Percentiles rank a stretch among this genome's conserved stretches.
These are phyloP conservation scores for Macaria notata DNA, from an alignment of 2,888 invertebrate species.

Conservation along the genomic window DNA sequence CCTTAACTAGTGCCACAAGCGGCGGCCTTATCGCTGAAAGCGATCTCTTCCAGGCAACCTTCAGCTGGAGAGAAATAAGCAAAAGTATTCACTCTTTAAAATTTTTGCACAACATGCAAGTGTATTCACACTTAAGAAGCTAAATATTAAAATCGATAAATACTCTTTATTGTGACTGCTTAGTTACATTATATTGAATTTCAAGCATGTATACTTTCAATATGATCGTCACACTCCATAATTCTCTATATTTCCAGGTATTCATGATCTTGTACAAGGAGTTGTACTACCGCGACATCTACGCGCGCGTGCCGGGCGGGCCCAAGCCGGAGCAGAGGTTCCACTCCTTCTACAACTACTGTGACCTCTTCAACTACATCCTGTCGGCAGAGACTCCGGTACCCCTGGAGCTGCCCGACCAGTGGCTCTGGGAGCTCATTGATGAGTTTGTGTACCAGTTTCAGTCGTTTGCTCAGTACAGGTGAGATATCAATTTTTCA, in stretches of 20 bases:
- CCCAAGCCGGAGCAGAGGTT: constrained; percentile 96
- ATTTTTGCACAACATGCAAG: too few relatives aligned
- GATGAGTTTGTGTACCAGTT: constrained; percentile 99
- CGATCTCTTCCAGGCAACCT: too few relatives aligned
- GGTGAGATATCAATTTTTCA: constrained; percentile 59
- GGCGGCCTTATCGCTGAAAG: too few relatives aligned
- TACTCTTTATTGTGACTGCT: too few relatives aligned
- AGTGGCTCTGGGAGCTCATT: constrained; percentile 99
- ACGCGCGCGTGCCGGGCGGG: constrained; percentile 94
- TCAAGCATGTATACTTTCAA: too few relatives aligned
- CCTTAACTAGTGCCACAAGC: too few relatives aligned
- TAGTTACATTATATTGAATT: too few relatives aligned
- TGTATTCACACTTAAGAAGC: too few relatives aligned
- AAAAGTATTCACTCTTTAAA: too few relatives aligned
- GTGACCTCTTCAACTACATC: constrained; percentile 98
- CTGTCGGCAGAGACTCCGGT: constrained; percentile 94
- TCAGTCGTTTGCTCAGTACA: constrained; percentile 94
- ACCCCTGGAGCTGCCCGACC: constrained; percentile 95
- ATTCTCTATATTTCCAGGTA: constrained; percentile 76
- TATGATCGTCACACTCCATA: too few relatives aligned
- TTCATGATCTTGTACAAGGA: constrained; percentile 99
- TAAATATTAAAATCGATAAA: too few relatives aligned
- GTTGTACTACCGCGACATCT: constrained; percentile 97
- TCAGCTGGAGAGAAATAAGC: too few relatives aligned
- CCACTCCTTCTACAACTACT: constrained; percentile 98